A percentile compares a stretch with the other conserved stretches of the same genome.
Evolutionary conservation across 1,140 invertebrate genomes (phyloP).

Genomic region (Acromyrmex charruanus): DNA sequence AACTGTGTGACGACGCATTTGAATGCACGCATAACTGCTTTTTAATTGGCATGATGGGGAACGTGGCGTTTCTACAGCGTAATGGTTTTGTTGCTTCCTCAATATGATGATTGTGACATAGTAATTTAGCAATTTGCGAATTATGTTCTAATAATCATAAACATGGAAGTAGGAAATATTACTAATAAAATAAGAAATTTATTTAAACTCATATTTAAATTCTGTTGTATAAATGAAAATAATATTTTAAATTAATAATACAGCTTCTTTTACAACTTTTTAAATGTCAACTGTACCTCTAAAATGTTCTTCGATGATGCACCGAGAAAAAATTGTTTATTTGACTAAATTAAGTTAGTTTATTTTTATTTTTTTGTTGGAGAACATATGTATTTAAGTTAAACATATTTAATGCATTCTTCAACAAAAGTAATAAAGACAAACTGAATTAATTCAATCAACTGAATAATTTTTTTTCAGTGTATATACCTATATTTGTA

Average conservation of each 20-base stretch:
- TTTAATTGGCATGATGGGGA: constrained; percentile 43
- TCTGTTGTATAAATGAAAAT: neutral
- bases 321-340: too few relatives aligned
- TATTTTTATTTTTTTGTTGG: too few relatives aligned
- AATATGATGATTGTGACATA: neutral
- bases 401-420: too few relatives aligned
- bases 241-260: neutral
- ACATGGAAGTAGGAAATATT: neutral
- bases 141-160: neutral
- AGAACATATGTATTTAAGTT: too few relatives aligned
- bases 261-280: neutral
- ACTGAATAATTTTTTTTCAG: too few relatives aligned
- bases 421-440: too few relatives aligned
- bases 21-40: constrained; percentile 20
- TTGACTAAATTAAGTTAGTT: too few relatives aligned
- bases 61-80: neutral
- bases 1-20: constrained; percentile 37
- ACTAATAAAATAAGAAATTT: constrained; percentile 1
- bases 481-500: neutral
- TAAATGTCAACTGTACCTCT: neutral
- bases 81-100: neutral
- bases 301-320: neutral
- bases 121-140: neutral
- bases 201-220: constrained; percentile 18
- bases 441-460: too few relatives aligned